Base-by-base conservation (phyloP, 2,113 vertebrate species). In the Trinectes maculatus region DNA sequence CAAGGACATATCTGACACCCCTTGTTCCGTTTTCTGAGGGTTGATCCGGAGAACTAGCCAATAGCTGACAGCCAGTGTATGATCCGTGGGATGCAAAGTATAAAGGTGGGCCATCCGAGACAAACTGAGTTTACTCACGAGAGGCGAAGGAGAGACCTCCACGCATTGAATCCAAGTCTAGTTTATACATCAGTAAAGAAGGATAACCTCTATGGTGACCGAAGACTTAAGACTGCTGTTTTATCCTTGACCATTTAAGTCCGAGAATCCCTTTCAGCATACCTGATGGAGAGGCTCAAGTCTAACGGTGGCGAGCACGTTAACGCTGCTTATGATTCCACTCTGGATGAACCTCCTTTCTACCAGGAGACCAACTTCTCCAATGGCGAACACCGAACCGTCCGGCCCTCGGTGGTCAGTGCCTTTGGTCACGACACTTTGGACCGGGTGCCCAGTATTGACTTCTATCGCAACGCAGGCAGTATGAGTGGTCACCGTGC, bases 361-460 rank as follows among this genome's bases (percentile, higher is more conserved):
- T 97, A 98, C 2, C 93, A 97, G 75, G 95, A 97, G 80, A 92
- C 92, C 8, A 91, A 85, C 86, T 90, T 84, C 85, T 80, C 67
- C 79, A 92, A 77, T 69, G 90, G 69, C 73, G 91, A 91, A 57
- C 92, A 88, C 40, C 93, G 94, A 19, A 88, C 93, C 6, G 48
- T 91, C 0, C 77, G 94, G 16, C 93, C 93, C 52, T 94, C 95
- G 1, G 95, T 89, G 91, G 94, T 70, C 80, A 94, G 84, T 67
- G 94, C 95, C 15, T 98, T 98, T 54, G 96, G 98, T n/a, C 96
- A 98, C 71, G 94, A 97, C 80, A 99, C 98, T 2, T 34, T 98
- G 89, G 98, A 99, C 55, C 94, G 94, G 0, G 91, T 96, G 72
- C 98, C 98, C 36, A 94, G 94, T 83, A 96, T 98, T 8, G 94